Conservation (phyloP, 2,888 invertebrate genomes). For the Drosophila leonis region DNA sequence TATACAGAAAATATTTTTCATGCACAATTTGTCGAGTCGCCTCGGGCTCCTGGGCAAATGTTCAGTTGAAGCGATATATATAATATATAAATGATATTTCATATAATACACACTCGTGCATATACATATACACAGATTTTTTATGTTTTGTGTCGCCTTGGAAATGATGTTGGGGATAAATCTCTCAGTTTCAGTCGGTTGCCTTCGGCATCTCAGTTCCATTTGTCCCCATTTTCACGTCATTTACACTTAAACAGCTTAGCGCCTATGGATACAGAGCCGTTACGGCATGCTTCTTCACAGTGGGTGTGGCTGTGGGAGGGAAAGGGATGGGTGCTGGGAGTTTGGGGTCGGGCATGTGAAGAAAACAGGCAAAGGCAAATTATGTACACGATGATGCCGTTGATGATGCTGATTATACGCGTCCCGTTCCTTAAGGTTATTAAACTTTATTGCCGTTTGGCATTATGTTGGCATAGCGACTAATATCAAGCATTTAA, state of each 20-base stretch:
- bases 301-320: not conserved
- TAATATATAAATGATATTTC: slow-evolving; percentile 46
- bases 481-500: slow-evolving; percentile 49
- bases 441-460: slow-evolving; percentile 76
- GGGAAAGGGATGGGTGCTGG: not conserved
- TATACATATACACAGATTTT: slow-evolving; percentile 14
- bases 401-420: slow-evolving; percentile 76
- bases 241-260: slow-evolving; percentile 80
- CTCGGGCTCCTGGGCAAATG: slow-evolving; percentile 19
- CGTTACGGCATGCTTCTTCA: slow-evolving; percentile 10
- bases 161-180: slow-evolving; percentile 39
- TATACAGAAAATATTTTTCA: slow-evolving; percentile 59
- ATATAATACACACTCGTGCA: slow-evolving; percentile 18
- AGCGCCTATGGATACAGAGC: slow-evolving; percentile 52
- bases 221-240: slow-evolving; percentile 69
- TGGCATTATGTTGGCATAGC: slow-evolving; percentile 48
- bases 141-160: slow-evolving; percentile 58
- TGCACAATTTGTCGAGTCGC: slow-evolving; percentile 65
- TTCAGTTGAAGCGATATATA: slow-evolving; percentile 53
- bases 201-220: slow-evolving; percentile 32
- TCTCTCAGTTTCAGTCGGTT: slow-evolving; percentile 49
- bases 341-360: not conserved
- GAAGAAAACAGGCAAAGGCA: slow-evolving; percentile 39
- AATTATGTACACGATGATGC: slow-evolving; percentile 68
- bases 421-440: slow-evolving; percentile 58